Evolutionary conservation across 2,888 invertebrate genomes (phyloP).

Genomic region (Meiosimyza platycephala): DNA sequence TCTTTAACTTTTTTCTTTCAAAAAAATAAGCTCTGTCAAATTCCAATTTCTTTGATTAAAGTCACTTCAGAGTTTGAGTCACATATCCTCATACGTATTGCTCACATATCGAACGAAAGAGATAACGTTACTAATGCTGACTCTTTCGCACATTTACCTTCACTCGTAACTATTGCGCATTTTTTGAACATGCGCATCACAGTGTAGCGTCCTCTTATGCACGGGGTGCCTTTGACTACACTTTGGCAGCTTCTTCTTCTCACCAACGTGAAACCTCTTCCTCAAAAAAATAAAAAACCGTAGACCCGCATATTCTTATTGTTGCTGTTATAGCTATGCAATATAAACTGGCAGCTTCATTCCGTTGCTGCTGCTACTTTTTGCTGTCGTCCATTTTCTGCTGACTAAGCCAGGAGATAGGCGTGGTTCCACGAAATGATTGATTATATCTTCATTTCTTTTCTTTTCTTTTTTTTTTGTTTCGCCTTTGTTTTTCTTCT

Average conservation of each 20-base stretch:
- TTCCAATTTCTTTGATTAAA: constrained; percentile 9
- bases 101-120: not conserved
- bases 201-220: constrained; percentile 37
- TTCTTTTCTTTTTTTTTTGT: constrained; percentile 36
- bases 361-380: constrained; percentile 21
- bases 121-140: not conserved
- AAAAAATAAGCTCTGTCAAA: not conserved
- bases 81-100: not conserved
- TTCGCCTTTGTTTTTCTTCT: constrained; percentile 32
- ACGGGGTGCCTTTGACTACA: not conserved
- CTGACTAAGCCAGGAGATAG: constrained; percentile 65
- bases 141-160: constrained; percentile 30
- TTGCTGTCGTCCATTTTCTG: constrained; percentile 58
- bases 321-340: constrained; percentile 19
- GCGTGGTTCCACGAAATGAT: constrained; percentile 65
- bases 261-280: constrained; percentile 7
- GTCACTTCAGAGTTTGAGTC: not conserved
- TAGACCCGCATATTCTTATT: constrained; percentile 1
- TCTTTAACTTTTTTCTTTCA: no score
- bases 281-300: not conserved
- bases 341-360: constrained; percentile 3
- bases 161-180: constrained; percentile 47
- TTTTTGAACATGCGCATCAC: constrained; percentile 58
- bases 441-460: constrained; percentile 57
- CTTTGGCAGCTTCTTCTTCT: constrained; percentile 12